Evolutionary conservation across 2,113 vertebrate genomes (phyloP).

Genomic region (Pao palembangensis): DNA sequence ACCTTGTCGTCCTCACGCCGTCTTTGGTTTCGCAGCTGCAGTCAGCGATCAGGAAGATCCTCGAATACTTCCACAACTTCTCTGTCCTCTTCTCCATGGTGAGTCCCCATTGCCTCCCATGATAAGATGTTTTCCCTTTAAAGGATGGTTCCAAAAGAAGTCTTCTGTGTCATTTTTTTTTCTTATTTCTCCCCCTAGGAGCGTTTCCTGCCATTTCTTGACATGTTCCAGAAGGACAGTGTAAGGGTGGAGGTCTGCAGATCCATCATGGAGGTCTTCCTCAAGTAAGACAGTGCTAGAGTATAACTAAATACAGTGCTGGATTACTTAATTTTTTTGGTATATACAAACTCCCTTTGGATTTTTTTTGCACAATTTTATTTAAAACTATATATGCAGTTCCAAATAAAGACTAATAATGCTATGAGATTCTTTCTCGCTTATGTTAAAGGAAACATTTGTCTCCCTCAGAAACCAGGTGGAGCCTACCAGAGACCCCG

Average conservation of each 20-base stretch:
- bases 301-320: background rate
- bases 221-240: slow-evolving; percentile 98
- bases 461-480: slow-evolving; percentile 81
- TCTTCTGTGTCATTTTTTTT: background rate
- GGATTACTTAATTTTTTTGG: too few species aligned
- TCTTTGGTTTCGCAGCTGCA: slow-evolving; percentile 76
- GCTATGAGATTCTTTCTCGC: too few species aligned
- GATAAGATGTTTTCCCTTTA: background rate
- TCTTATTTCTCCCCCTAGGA: slow-evolving; percentile 73
- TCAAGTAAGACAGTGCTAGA: slow-evolving; percentile 78
- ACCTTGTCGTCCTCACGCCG: background rate
- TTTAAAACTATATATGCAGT: too few species aligned
- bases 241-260: slow-evolving; percentile 96
- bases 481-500: slow-evolving; percentile 90
- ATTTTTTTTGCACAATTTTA: too few species aligned
- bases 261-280: slow-evolving; percentile 95
- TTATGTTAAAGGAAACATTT: background rate
- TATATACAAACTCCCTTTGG: too few species aligned
- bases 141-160: background rate
- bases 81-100: slow-evolving; percentile 95
- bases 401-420: too few species aligned
- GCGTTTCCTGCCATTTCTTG: slow-evolving; percentile 93
- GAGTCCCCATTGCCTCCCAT: background rate
- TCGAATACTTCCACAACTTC: slow-evolving; percentile 89
- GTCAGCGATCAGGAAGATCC: slow-evolving; percentile 91